Conservation (phyloP, 2,113 vertebrate species). For the Mirza zaza region DNA sequence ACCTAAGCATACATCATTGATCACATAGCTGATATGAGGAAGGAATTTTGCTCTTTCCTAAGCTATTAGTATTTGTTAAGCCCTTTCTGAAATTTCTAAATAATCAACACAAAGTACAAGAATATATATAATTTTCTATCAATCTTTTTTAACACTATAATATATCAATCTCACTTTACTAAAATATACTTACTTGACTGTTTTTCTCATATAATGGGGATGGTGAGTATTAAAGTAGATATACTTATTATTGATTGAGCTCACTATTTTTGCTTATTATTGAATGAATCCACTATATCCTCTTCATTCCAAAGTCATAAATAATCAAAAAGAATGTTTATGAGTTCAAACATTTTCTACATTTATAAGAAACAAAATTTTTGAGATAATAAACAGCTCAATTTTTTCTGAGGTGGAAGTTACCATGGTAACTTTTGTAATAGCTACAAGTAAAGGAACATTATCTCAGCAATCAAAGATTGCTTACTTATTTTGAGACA, state of each 20-base stretch:
- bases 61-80: background rate
- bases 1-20: background rate
- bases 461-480: slow-evolving; percentile 32
- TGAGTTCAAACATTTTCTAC: background rate
- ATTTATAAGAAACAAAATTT: background rate
- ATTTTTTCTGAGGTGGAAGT: background rate
- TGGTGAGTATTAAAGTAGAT: background rate
- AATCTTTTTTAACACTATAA: background rate
- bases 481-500: background rate
- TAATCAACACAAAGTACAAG: background rate
- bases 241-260: background rate
- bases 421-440: slow-evolving; percentile 22
- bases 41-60: background rate
- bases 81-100: background rate
- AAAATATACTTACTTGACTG: background rate
- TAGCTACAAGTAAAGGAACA: background rate
- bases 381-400: background rate
- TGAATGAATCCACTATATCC: background rate
- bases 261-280: background rate
- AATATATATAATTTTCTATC: background rate
- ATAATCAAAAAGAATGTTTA: background rate
- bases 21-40: background rate
- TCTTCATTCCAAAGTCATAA: slow-evolving; percentile 20
- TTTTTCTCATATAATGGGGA: background rate
- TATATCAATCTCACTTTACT: background rate